Evolutionary conservation across 2,888 invertebrate species (phyloP).

Genomic region (Aspidiotus rigidus): DNA sequence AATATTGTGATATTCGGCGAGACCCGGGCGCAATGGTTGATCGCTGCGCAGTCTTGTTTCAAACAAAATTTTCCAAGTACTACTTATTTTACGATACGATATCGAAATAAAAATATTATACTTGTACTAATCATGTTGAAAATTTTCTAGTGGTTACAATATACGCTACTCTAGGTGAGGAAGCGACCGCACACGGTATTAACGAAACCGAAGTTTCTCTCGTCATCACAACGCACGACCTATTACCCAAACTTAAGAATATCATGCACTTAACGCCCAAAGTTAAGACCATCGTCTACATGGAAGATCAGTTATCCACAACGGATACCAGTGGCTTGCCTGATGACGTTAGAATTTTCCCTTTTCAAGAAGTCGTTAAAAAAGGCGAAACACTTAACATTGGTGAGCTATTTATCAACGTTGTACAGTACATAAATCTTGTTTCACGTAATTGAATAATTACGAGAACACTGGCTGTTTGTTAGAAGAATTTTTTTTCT

Average conservation of each 20-base stretch:
- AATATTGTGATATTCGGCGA: slow-evolving; percentile 93
- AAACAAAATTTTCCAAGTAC: slow-evolving; percentile 79
- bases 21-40: slow-evolving; percentile 96
- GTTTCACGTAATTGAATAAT: neutral
- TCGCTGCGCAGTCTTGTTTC: slow-evolving; percentile 92
- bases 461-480: neutral
- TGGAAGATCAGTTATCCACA: slow-evolving; percentile 75
- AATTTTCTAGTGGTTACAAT: slow-evolving; percentile 72
- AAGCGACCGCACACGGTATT: slow-evolving; percentile 91
- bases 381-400: slow-evolving; percentile 45
- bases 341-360: slow-evolving; percentile 59
- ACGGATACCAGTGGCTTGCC: slow-evolving; percentile 63
- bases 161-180: slow-evolving; percentile 93
- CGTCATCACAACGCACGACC: slow-evolving; percentile 84
- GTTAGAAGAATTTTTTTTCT: too few species aligned
- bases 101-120: neutral
- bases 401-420: slow-evolving; percentile 37
- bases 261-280: slow-evolving; percentile 62
- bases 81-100: neutral
- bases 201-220: slow-evolving; percentile 92
- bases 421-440: neutral
- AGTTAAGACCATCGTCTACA: slow-evolving; percentile 70
- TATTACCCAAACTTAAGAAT: slow-evolving; percentile 80
- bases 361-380: slow-evolving; percentile 62
- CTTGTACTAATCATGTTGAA: neutral